Percentiles rank a stretch among this genome's conserved stretches.
These are phyloP conservation scores for Globodera ellingtonae DNA, from an alignment of 1,140 invertebrate genomes.

Conservation along the genomic window DNA sequence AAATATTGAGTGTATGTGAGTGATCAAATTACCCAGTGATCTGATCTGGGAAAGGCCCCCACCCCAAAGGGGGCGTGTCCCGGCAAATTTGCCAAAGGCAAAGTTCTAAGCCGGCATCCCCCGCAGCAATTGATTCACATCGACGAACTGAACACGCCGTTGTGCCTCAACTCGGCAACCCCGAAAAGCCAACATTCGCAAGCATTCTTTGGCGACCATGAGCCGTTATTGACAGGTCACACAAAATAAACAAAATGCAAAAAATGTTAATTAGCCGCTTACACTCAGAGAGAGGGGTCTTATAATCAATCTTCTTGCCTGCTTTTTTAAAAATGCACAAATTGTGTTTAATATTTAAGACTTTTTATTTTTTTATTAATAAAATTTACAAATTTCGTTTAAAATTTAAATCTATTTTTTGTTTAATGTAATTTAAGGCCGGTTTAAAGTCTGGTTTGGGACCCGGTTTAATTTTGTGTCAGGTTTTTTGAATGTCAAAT, in stretches of 20 bases:
- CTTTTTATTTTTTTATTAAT: background rate
- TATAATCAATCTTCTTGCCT: too few species aligned
- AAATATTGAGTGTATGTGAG: background rate
- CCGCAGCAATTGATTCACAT: slow-evolving; percentile 36
- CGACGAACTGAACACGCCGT: slow-evolving; percentile 58
- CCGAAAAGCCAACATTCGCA: slow-evolving; percentile 54
- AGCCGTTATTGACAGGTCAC: slow-evolving; percentile 58
- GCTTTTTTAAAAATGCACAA: too few species aligned
- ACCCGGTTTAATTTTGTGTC: too few species aligned
- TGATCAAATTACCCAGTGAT: background rate
- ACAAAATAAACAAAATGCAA: background rate
- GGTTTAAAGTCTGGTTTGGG: too few species aligned
- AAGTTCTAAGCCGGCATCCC: background rate
- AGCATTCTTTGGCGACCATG: slow-evolving; percentile 64
- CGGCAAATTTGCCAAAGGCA: background rate
- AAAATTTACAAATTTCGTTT: background rate
- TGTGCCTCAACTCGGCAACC: slow-evolving; percentile 54
- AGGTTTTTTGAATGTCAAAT: too few species aligned
- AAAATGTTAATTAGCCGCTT: background rate
- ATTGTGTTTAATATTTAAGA: background rate
- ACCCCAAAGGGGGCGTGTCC: background rate
- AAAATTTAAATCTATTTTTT: background rate
- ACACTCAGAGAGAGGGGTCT: background rate
- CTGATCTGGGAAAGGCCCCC: background rate
- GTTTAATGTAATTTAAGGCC: too few species aligned